Conservation (phyloP, 2,888 invertebrate species). For the Mongoloraphidia duomilia region DNA sequence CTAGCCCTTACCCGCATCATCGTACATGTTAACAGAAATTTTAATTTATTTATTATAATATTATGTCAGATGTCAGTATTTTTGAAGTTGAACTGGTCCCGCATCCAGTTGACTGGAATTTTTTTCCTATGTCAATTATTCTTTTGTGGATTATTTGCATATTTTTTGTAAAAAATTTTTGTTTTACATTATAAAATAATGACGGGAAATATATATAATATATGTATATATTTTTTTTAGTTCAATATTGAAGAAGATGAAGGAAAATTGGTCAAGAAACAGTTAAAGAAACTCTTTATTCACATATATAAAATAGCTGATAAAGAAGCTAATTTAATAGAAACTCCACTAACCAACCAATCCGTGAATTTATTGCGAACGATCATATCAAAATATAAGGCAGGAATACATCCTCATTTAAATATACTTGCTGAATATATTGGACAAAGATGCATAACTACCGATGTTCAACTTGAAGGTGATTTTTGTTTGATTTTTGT, state of each 20-base stretch:
- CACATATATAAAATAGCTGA: conserved; percentile 20
- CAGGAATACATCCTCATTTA: conserved; percentile 21
- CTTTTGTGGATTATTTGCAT: too few relatives aligned
- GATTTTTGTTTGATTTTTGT: neutral
- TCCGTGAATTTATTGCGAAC: conserved; percentile 16
- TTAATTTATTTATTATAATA: too few relatives aligned
- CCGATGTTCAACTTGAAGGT: conserved; percentile 22
- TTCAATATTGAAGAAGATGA: conserved; percentile 21
- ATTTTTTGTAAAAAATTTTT: too few relatives aligned
- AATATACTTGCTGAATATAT: conserved; percentile 22
- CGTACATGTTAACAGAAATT: too few relatives aligned
- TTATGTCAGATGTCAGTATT: too few relatives aligned
- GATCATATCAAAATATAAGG: conserved; percentile 20
- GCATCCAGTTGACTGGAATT: too few relatives aligned
- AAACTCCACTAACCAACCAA: conserved; percentile 11
- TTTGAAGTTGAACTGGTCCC: too few relatives aligned
- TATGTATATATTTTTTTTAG: conserved; percentile 10
- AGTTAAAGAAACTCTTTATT: conserved; percentile 18
- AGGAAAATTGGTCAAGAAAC: conserved; percentile 19
- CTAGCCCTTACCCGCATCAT: too few relatives aligned
- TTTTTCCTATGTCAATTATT: neutral
- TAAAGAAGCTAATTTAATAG: conserved; percentile 13
- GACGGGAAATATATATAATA: too few relatives aligned
- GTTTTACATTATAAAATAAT: too few relatives aligned
- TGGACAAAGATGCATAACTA: conserved; percentile 18